Evolutionary conservation across 2,888 invertebrate genomes (phyloP), one percentile per base, ranked within the genome.

Genomic region (Coecobrya sp.): DNA sequence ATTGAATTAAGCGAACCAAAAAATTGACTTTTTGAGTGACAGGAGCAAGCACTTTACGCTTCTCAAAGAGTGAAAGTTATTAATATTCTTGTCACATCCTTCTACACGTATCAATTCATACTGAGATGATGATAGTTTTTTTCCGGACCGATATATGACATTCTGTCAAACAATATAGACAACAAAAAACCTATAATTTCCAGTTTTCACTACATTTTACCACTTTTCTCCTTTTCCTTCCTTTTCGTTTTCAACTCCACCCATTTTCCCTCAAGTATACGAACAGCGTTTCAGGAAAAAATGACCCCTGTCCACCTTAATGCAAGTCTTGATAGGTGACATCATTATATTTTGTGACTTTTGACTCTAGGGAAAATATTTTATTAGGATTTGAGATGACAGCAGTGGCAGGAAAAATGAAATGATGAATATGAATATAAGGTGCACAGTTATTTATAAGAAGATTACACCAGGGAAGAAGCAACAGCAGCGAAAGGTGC

Each of bases 401-500:
- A 59, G 59, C 59, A 59, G 59, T 1, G 13, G 59, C 19, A 59
- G 1, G 7, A 2, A 49, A 49, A 13, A 1, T 2, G 36, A 36
- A 36, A 36, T n/a, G 5, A 13, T 49, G 10, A 49, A 49, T 49
- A 10, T 49, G 11, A 1, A 11, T 49, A 13, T 59, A 2, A 59
- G 19, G 19, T n/a, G 62, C 4, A n/a, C n/a, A 10, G 55, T n/a
- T 49, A 49, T 49, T 49, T 49, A 49, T 10, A 49, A 10, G 49
- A 49, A 11, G 49, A 3, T 3, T 59, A 59, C 8, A 49, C 49
- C 22, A 59, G 59, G 25, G 25, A 7, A 65, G 25, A 65, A 65
- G 27, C n/a, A 52, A 52, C 52, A n/a, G n/a, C 52, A 10, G 68
- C 10, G 70, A 70, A 70, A 70, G 70, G 70, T 70, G 70, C 30